Conservation (phyloP, 2,888 invertebrate species). For the Cordylochernes scorpioides region DNA sequence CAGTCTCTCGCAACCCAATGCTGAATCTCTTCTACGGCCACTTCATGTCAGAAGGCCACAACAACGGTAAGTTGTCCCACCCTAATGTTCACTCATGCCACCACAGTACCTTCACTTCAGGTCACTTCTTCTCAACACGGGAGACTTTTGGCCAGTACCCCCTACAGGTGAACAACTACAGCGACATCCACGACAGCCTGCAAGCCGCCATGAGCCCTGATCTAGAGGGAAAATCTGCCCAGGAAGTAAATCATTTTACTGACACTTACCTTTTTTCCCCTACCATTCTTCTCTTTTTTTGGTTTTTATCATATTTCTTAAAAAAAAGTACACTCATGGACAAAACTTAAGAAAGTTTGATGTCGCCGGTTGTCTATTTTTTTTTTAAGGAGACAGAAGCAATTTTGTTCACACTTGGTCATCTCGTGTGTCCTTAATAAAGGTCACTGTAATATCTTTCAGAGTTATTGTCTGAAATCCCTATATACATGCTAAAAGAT, state of each 20-base stretch:
- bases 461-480: no score
- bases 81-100: no score
- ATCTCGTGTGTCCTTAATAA: no score
- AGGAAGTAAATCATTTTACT: slow-evolving; percentile 18
- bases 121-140: slow-evolving; percentile 20
- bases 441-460: no score
- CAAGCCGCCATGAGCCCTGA: slow-evolving; percentile 23
- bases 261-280: not conserved
- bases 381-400: no score
- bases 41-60: slow-evolving; percentile 21
- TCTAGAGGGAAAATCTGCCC: slow-evolving; percentile 22
- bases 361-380: no score
- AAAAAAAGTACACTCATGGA: no score
- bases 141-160: slow-evolving; percentile 26
- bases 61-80: slow-evolving; percentile 22
- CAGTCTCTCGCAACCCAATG: slow-evolving; percentile 24
- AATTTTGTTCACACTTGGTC: no score
- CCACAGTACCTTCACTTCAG: slow-evolving; percentile 15
- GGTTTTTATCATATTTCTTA: no score
- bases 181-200: slow-evolving; percentile 24
- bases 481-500: no score
- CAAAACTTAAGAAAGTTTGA: no score
- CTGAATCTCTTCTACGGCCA: slow-evolving; percentile 25
- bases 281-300: not conserved
- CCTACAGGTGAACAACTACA: slow-evolving; percentile 23